Evolutionary conservation across 2,113 vertebrate species (phyloP), one percentile per base, ranked within the genome.

Genomic region (Tachysurus fulvidraco): DNA sequence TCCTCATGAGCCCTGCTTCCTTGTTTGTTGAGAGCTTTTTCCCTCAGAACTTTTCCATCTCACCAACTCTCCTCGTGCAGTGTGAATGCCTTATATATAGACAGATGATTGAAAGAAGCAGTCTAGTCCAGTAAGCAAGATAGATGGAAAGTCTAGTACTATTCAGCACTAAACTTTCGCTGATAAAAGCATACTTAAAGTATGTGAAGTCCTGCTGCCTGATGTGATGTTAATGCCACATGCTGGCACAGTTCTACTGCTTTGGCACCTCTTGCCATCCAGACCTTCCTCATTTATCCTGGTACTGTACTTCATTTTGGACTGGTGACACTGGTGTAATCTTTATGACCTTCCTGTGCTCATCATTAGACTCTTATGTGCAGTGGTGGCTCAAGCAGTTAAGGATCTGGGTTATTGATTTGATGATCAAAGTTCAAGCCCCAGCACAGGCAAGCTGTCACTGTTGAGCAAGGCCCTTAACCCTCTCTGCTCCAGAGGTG

Each of bases 121-220:
- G 12, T 78, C 76, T 55, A 50, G 73, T 76, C 44, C 23, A 52
- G 44, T 52, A 50, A 76, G 44, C 44, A 76, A 50, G 73, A 52
- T n/a, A n/a, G 73, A 52, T n/a, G n/a, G 44, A n/a, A 44, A 14
- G 46, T 52, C 46, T 12, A 50, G 73, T 50, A 25, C 73, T 50
- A 76, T 76, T 76, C 44, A 76, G 41, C 23, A 76, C 73, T 76
- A 13, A 76, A 76, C 44, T n/a, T 76, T 76, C 52, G 73, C 44
- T 76, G 46, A 76, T 50, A 52, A 52, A 5, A 52, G 44, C 73
- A 76, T 52, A 52, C 44, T 76, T 50, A 52, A 76, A 52, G 23
- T n/a, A 52, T 52, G 12, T 76, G 19, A 21, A 76, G 44, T 76
- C 12, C 46, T 50, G 44, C 73, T 76, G 73, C 12, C 73, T 73